These are phyloP conservation scores for Notothenia coriiceps DNA, from an alignment of 2,113 vertebrate genomes.

Conservation along the genomic window DNA sequence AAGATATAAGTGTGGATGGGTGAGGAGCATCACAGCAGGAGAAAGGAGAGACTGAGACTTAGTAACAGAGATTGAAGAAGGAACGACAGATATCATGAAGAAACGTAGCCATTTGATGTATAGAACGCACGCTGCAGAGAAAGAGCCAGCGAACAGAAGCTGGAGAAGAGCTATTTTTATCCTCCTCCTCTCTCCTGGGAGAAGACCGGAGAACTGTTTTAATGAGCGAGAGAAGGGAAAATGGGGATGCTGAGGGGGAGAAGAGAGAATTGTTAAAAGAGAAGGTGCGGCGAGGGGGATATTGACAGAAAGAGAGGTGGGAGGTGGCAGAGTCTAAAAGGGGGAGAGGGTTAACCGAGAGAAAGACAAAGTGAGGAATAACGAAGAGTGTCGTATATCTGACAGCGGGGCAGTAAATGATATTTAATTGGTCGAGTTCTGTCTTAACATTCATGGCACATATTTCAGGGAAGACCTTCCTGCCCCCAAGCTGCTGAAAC, in stretches of 20 bases:
- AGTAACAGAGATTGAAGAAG: constrained; percentile 4
- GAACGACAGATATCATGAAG: constrained; percentile 53
- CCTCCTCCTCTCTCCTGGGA: constrained; percentile 63
- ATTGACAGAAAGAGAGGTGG: constrained; percentile 22
- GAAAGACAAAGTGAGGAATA: constrained; percentile 7
- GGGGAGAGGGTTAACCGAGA: constrained; percentile 8
- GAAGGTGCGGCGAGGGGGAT: constrained; percentile 29
- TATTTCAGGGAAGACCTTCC: constrained; percentile 24
- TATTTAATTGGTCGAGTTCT: constrained; percentile 70
- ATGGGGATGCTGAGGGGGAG: constrained; percentile 43
- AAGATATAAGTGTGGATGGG: background rate
- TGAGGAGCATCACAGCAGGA: constrained; percentile 8
- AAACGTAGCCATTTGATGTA: constrained; percentile 72
- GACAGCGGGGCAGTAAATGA: constrained; percentile 65
- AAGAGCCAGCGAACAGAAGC: constrained; percentile 44
- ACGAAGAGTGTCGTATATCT: constrained; percentile 6
- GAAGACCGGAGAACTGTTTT: constrained; percentile 70
- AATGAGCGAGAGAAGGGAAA: constrained; percentile 71
- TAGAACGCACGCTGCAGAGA: constrained; percentile 39
- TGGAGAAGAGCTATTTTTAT: constrained; percentile 79
- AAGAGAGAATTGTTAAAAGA: constrained; percentile 52
- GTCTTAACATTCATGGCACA: constrained; percentile 61
- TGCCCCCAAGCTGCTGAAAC: constrained; percentile 46
- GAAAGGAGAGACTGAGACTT: background rate
- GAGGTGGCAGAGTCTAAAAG: constrained; percentile 25